Percentiles rank a stretch among this genome's conserved stretches.
Conservation (phyloP, 2,888 invertebrate species). For the Cacoxenus indagator region DNA sequence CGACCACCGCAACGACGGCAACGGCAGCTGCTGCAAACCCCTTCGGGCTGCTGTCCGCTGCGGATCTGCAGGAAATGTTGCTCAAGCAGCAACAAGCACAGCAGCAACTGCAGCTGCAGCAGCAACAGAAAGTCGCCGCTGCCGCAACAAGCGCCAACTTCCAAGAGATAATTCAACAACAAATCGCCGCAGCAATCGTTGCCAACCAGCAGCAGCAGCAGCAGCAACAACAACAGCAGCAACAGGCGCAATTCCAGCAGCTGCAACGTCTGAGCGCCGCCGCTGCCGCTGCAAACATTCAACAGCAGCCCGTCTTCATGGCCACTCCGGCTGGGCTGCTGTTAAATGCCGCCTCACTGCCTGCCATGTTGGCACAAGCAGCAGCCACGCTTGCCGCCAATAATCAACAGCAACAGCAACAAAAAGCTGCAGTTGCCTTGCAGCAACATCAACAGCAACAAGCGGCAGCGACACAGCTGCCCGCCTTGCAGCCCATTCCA, state of each 20-base stretch:
- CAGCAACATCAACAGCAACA: conserved; percentile 50
- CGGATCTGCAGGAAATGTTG: conserved; percentile 59
- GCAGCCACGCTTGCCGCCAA: conserved; percentile 62
- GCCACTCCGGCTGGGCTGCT: conserved; percentile 68
- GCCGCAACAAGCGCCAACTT: conserved; percentile 40
- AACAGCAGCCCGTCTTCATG: conserved; percentile 68
- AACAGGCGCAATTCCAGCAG: conserved; percentile 38
- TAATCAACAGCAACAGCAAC: conserved; percentile 57
- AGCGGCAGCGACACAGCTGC: conserved; percentile 42
- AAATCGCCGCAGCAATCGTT: conserved; percentile 49
- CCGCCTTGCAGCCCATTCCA: conserved; percentile 68
- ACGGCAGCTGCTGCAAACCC: conserved; percentile 60
- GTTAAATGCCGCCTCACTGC: conserved; percentile 67
- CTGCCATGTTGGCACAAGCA: conserved; percentile 68
- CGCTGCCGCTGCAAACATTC: conserved; percentile 48
- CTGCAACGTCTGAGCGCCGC: conserved; percentile 52
- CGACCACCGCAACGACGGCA: conserved; percentile 65
- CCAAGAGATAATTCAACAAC: conserved; percentile 55
- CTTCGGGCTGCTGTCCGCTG: conserved; percentile 57
- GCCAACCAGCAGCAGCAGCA: conserved; percentile 63
- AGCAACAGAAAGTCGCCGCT: conserved; percentile 29
- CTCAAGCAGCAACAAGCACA: conserved; percentile 57
- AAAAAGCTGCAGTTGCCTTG: conserved; percentile 43
- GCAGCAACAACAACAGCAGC: conserved; percentile 60
- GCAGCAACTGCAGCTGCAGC: conserved; percentile 38